Evolutionary conservation across 2,888 invertebrate species (phyloP), one percentile per base, ranked within the genome.

Genomic region (Oscheius sp.): DNA sequence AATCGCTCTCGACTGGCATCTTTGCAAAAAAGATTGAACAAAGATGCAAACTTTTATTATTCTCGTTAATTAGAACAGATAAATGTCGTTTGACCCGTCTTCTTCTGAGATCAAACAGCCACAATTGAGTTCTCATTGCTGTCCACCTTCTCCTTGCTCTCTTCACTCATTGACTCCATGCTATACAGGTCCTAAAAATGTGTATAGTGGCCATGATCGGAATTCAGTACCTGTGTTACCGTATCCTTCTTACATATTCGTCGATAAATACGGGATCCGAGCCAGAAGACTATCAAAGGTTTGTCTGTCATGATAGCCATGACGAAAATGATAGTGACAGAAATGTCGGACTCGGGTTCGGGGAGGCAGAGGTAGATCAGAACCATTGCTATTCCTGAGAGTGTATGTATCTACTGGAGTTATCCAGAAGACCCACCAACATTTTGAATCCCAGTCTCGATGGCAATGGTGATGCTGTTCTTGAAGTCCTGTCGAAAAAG

Each of bases 361-460:
- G 74, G 76, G 33, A 83, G 73, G 33, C 74, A 62, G 33, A 68
- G 66, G 60, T 81, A 35, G 48, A 81, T 71, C 70, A 83, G 78
- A 32, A 78, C 63, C 58, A 76, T 71, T 9, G 81, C 77, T n/a
- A 82, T 78, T 48, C 79, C 76, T 77, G 29, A 57, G 11, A 60
- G 37, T 21, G 21, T 10, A 13, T 2, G 29, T 53, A 13, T 21
- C 55, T 37, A 11, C 9, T 7, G 32, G 32, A 32, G 47, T 35
- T 35, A n/a, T 35, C 29, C 10, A 4, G 2, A 13, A 35, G 33
- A 32, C 70, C 53, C 21, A 80, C 81, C 80, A 9, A 77, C 68
- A 63, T 83, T 83, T 57, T 83, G 83, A 32, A 83, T 76, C 7
- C 83, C 83, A 32, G 83, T 83, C 50, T 83, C 83, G 48, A 83